Evolutionary conservation across 2,888 invertebrate species (phyloP), one percentile per base, ranked within the genome.

Genomic region (Dynastes grantii): DNA sequence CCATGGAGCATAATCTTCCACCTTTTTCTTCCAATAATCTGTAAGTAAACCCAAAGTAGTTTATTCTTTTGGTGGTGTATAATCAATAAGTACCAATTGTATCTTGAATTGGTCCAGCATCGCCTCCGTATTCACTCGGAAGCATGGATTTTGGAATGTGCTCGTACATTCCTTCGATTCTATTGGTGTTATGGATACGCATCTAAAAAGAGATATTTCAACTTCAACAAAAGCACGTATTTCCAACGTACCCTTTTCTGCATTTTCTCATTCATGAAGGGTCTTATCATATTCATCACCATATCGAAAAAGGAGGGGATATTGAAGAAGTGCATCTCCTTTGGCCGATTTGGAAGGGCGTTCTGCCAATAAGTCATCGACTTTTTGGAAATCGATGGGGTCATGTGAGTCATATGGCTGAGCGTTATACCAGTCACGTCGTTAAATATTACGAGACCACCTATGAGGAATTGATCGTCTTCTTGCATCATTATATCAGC

Each of bases 51-150:
- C 5, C 22, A 58, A 58, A 58, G 4, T 22, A 22, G 9, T 58
- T 22, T 58, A 8, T 8, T 27, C 5, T 58, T 27, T 37, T 22
- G 8, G n/a, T 22, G 3, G 2, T 22, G 5, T 5, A 6, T 32
- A 5, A 32, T 27, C 8, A 11, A 63, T 13, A 29, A 83, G 27
- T 85, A 91, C 92, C 90, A 77, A 88, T 89, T 63, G 92, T 84
- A 81, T 90, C 90, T 81, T 89, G 87, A 55, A 92, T 86, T 32
- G 91, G 88, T 0, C 91, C 92, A 49, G 90, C 92, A 9, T 90
- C 89, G 0, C 94, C 94, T 8, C 94, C 94, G 84, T 94, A 94
- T 84, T 94, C 94, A 5, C 86, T 86, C 0, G 94, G 94, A 65
- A 94, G 87, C 65, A 91, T 88, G 2, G 91, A 89, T 82, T 90